Evolutionary conservation across 2,113 vertebrate species (phyloP), one percentile per base, ranked within the genome.

Genomic region (Nycticorax nycticorax): DNA sequence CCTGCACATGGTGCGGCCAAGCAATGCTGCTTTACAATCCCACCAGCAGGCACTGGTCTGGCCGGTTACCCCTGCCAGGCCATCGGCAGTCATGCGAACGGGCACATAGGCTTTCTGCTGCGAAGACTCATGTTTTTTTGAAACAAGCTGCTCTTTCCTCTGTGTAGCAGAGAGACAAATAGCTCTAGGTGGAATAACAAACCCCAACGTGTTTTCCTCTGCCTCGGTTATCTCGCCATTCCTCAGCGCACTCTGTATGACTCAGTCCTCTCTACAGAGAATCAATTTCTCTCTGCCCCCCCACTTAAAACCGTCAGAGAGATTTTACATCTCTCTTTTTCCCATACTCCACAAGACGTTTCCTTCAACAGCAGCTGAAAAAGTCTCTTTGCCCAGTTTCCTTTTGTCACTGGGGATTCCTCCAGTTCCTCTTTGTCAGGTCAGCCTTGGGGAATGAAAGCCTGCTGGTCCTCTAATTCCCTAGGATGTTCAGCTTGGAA

Each of bases 221-320:
- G 59, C 52, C 37, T 77, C 45, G 6, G 30, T 56, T 87, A 30
- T 52, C 43, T 80, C 39, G 19, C 7, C 8, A 2, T 56, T 76
- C 48, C 56, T 90, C 41, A 74, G 45, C 30, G 23, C 0, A 0
- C 5, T 43, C 37, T n/a, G 19, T 30, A 27, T 24, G 12, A 39
- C 26, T 28, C 15, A n/a, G 13, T 8, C 30, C 39, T 28, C 43
- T 48, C 12, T 14, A 18, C 0, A 3, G 59, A 80, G 73, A 87
- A 48, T 48, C 23, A 62, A 0, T 12, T 72, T 72, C 28, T 56
- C 43, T 47, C 41, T 15, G 14, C 41, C 41, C 21, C 3, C 12
- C 3, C 1, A 8, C 35, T 92, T 28, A 47, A 93, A 80, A 76
- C 28, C 8, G 5, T 8, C n/a, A 28, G 0, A 62, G 63, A 55